Evolutionary conservation across 2,888 invertebrate species (phyloP).

Genomic region (Archaeoteleia sp.): DNA sequence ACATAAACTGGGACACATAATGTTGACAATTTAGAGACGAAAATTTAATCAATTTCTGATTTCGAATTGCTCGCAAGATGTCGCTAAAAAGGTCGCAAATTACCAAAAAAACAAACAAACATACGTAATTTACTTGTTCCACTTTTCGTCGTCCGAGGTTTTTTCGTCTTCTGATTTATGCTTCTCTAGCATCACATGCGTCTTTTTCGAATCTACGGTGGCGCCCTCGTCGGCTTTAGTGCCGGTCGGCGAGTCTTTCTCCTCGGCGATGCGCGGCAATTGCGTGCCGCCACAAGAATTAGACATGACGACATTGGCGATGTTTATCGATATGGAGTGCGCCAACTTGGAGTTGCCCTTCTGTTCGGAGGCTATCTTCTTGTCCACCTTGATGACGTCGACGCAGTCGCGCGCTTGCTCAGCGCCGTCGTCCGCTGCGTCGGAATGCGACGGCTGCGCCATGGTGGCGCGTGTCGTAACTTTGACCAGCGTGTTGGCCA

Average conservation of each 20-base stretch:
- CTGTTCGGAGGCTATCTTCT: slow-evolving; percentile 61
- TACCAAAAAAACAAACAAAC: no score
- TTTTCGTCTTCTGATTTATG: no score
- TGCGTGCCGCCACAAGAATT: slow-evolving; percentile 75
- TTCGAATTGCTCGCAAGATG: no score
- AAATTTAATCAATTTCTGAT: no score
- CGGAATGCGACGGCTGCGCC: slow-evolving; percentile 62
- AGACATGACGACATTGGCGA: slow-evolving; percentile 67
- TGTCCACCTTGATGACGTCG: slow-evolving; percentile 53
- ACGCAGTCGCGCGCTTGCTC: no score
- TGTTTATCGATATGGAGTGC: slow-evolving; percentile 71
- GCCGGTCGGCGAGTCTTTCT: slow-evolving; percentile 88
- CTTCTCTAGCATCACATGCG: no score
- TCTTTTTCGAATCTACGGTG: neutral
- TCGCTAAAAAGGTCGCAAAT: no score
- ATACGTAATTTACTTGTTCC: no score
- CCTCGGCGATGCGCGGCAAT: slow-evolving; percentile 90
- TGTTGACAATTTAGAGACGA: no score
- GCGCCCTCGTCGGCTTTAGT: slow-evolving; percentile 70
- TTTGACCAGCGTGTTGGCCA: slow-evolving; percentile 74
- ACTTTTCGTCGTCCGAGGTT: no score
- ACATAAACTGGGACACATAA: no score
- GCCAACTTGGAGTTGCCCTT: slow-evolving; percentile 63
- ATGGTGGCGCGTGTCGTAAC: slow-evolving; percentile 69
- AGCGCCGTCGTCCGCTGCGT: slow-evolving; percentile 25